Evolutionary conservation across 1,140 invertebrate species (phyloP).

Genomic region (Diorhabda elongata): DNA sequence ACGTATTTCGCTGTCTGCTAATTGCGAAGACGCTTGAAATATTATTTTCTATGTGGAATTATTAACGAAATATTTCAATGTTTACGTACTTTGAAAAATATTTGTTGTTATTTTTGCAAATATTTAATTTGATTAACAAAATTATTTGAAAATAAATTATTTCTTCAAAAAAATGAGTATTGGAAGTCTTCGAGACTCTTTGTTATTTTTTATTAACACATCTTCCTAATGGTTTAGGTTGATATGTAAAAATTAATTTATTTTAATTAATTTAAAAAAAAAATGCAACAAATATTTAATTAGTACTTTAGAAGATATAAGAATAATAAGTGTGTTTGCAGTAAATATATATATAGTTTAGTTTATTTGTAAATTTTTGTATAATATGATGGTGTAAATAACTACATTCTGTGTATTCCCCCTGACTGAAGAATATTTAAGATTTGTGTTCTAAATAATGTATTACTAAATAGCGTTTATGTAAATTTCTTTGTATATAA

Average conservation of each 20-base stretch:
- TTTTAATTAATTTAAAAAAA: too few relatives aligned
- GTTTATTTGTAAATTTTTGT: slow-evolving; percentile 1
- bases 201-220: too few relatives aligned
- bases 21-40: slow-evolving; percentile 2
- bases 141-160: too few relatives aligned
- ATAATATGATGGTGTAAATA: background rate
- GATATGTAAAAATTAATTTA: too few relatives aligned
- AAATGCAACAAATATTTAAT: background rate
- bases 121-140: too few relatives aligned
- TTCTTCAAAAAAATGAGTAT: too few relatives aligned
- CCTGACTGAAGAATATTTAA: slow-evolving; percentile 1
- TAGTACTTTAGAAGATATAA: background rate
- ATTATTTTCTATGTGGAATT: slow-evolving; percentile 1
- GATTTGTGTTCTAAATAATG: slow-evolving; percentile 3
- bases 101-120: too few relatives aligned
- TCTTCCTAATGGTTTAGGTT: too few relatives aligned
- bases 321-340: slow-evolving; percentile 1
- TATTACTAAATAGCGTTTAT: slow-evolving; percentile 1
- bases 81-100: background rate
- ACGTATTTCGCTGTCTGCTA: background rate
- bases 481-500: slow-evolving; percentile 1
- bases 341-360: background rate
- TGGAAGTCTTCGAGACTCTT: too few relatives aligned
- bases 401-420: background rate
- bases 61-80: background rate